phyloP scores from a whole-genome alignment of 1,140 invertebrate species.

The Eciton burchellii region DNA sequence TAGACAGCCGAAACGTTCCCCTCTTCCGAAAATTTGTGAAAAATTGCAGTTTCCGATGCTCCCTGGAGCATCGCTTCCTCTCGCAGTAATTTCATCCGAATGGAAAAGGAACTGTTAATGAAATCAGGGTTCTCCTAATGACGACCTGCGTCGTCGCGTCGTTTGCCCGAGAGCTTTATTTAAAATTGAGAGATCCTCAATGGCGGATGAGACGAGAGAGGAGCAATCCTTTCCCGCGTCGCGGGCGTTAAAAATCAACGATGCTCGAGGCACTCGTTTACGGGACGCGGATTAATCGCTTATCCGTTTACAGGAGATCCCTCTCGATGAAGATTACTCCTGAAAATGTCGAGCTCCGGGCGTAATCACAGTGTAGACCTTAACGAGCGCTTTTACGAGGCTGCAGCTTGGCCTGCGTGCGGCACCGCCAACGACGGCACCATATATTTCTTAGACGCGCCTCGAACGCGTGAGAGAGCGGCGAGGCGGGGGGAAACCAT shows the following conservation, averaged over 20 bases:
- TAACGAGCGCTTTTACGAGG: conserved; percentile 59
- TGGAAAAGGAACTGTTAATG: conserved; percentile 38
- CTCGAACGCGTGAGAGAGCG: background rate
- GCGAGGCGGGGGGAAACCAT: background rate
- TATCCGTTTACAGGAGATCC: conserved; percentile 53
- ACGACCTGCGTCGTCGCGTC: conserved; percentile 11
- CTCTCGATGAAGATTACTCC: conserved; percentile 52
- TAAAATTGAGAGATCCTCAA: conserved; percentile 42
- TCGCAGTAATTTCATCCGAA: conserved; percentile 20
- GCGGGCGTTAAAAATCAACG: conserved; percentile 44
- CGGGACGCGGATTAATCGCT: conserved; percentile 48
- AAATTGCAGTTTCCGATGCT: conserved; percentile 2
- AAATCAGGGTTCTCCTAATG: conserved; percentile 10
- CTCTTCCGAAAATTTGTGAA: background rate
- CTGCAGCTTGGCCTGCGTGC: conserved; percentile 28
- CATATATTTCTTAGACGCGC: conserved; percentile 49
- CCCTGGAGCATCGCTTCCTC: background rate
- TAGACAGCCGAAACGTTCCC: background rate
- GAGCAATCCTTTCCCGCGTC: background rate
- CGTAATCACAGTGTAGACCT: conserved; percentile 60
- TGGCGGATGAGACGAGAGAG: background rate
- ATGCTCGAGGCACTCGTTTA: conserved; percentile 36
- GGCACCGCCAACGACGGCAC: background rate
- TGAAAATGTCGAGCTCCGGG: conserved; percentile 43
- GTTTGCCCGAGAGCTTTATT: background rate